A percentile compares a stretch with the other conserved stretches of the same genome.
phyloP scores from a whole-genome alignment of 2,797 vertebrate species.

The Enteromius radiatus region DNA sequence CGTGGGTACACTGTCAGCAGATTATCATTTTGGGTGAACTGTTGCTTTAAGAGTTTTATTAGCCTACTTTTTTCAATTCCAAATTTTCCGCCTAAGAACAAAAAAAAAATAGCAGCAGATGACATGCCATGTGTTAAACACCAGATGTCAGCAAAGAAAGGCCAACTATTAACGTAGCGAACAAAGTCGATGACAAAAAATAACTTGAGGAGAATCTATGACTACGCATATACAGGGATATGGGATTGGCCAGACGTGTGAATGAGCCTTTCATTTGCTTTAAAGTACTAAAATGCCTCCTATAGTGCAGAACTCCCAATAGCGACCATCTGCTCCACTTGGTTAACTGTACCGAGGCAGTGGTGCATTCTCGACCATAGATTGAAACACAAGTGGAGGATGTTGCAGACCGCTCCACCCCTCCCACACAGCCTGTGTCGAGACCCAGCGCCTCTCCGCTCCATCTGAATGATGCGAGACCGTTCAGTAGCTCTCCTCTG shows the following conservation, averaged over 20 bases:
- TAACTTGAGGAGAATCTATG: not conserved
- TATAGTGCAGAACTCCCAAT: not conserved
- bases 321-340: slow-evolving; percentile 20
- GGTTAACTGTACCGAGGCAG: slow-evolving; percentile 25
- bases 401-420: slow-evolving; percentile 58
- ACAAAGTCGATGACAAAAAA: not conserved
- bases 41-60: not conserved
- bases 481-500: slow-evolving; percentile 9
- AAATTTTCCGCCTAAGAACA: not conserved
- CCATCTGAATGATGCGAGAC: slow-evolving; percentile 28
- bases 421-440: slow-evolving; percentile 48
- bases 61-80: not conserved
- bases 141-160: slow-evolving; percentile 66
- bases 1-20: not conserved
- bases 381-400: slow-evolving; percentile 44
- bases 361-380: slow-evolving; percentile 20
- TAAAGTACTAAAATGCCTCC: not conserved
- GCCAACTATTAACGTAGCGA: not conserved
- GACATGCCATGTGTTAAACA: slow-evolving; percentile 37
- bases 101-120: not conserved
- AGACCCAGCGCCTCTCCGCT: slow-evolving; percentile 40
- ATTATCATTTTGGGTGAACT: not conserved
- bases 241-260: not conserved
- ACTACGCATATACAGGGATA: not conserved
- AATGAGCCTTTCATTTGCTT: not conserved